phyloP scores from a whole-genome alignment of 2,888 invertebrate species.

The Cabera pusaria region DNA sequence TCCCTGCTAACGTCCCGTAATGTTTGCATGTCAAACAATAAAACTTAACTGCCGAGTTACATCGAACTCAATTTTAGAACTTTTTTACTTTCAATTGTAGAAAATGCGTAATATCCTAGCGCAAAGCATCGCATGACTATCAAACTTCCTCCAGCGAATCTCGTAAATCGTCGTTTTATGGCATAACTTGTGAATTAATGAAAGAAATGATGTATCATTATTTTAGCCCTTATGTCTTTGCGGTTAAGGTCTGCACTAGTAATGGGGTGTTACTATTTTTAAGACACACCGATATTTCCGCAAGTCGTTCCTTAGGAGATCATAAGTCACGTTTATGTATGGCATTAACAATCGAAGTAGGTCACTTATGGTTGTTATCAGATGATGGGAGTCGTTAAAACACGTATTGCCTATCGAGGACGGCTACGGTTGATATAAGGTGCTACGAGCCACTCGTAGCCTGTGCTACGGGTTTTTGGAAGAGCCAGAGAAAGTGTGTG shows the following conservation, averaged over 20 bases:
- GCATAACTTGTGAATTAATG: conserved; percentile 29
- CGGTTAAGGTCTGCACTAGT: conserved; percentile 3
- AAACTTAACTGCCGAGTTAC: background rate
- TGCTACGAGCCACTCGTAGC: conserved; percentile 4
- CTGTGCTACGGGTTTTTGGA: conserved; percentile 3
- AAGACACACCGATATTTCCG: conserved; percentile 1
- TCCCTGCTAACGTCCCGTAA: no score
- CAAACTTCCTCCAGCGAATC: conserved; percentile 15
- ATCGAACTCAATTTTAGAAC: conserved; percentile 3
- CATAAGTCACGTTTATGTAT: conserved; percentile 9
- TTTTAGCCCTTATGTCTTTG: conserved; percentile 9
- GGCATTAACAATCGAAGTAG: conserved; percentile 5
- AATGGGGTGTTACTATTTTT: conserved; percentile 10
- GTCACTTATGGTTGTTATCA: conserved; percentile 3
- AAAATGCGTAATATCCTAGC: conserved; percentile 6
- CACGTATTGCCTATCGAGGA: no score
- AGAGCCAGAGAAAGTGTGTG: no score
- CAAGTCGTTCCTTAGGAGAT: conserved; percentile 6
- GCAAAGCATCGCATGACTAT: conserved; percentile 28
- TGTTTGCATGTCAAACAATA: conserved; percentile 8
- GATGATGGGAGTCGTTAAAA: conserved; percentile 2
- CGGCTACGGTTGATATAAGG: background rate
- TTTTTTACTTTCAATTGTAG: conserved; percentile 16
- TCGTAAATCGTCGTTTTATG: conserved; percentile 25
- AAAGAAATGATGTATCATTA: conserved; percentile 14